Evolutionary conservation across 2,888 invertebrate species (phyloP), one percentile per base, ranked within the genome.

Genomic region (Corythucha ciliata): DNA sequence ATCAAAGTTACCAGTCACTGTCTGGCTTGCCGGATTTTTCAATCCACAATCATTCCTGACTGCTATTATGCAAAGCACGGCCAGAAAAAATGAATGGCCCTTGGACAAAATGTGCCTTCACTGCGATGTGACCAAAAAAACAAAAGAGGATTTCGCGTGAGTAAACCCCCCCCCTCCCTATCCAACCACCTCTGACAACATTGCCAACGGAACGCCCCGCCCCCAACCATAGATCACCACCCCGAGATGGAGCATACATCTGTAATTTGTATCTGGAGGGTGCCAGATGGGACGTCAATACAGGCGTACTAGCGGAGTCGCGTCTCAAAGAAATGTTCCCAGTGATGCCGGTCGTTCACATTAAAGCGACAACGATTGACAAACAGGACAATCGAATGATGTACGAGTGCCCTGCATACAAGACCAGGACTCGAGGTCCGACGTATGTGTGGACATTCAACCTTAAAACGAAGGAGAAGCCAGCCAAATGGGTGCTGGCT

Each of bases 401-500:
- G 58, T 93, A 92, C 69, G 89, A 89, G 65, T 93, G 92, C 67
- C 92, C 93, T 7, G 85, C 93, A 5, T 94, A 94, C 69, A 92
- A 92, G 71, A 93, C 91, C 10, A 76, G 83, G 75, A 78, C 59
- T 66, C 77, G 94, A 48, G 94, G 93, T 0, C 86, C 85, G 1
- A 94, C 93, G 0, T 96, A 81, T 65, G 90, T 96, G 10, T 94
- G 93, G 93, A 92, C 92, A 0, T 94, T 96, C 67, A 91, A 91
- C 69, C 72, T 96, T 54, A 87, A 84, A 72, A 88, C 87, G 12
- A 86, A 80, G 65, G 89, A 91, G 62, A 87, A 83, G 60, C 78
- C 92, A 0, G 80, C 88, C 1, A 89, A 89, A 64, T 96, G 94
- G 94, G 83, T 88, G 6, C 72, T 96, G 37, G 93, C 87, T 3